A percentile compares a stretch with the other conserved stretches of the same genome.
Conservation (phyloP, 2,797 vertebrate species). For the Gymnoscopelus microlampas region DNA sequence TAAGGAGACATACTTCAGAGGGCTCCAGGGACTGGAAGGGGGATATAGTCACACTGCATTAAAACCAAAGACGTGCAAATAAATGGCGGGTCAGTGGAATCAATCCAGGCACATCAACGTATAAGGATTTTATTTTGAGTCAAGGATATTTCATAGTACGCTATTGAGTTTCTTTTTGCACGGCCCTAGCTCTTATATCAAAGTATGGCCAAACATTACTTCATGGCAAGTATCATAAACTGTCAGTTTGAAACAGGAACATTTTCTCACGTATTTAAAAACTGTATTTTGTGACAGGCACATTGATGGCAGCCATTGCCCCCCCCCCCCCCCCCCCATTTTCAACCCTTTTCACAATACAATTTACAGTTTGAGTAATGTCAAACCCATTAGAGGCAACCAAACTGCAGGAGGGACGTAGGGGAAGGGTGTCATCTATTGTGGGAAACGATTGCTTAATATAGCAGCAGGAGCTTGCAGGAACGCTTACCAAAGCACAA, state of each 20-base stretch:
- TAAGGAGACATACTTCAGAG: conserved; percentile 78
- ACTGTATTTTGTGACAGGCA: conserved; percentile 58
- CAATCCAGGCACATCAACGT: conserved; percentile 64
- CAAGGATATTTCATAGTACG: conserved; percentile 46
- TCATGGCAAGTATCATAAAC: conserved; percentile 52
- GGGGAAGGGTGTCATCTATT: conserved; percentile 87
- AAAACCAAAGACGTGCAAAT: conserved; percentile 70
- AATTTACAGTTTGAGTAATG: conserved; percentile 89
- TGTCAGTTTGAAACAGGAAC: conserved; percentile 45
- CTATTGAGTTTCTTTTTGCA: conserved; percentile 52
- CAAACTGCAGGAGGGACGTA: conserved; percentile 81
- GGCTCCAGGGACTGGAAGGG: conserved; percentile 58
- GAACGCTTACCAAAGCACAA: conserved; percentile 84
- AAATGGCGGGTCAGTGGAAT: conserved; percentile 59
- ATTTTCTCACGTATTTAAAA: conserved; percentile 50
- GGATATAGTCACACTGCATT: conserved; percentile 70
- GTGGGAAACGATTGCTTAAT: conserved; percentile 92
- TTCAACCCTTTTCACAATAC: conserved; percentile 78
- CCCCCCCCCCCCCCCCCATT: conserved; percentile 78
- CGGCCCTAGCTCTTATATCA: conserved; percentile 36
- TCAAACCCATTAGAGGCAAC: conserved; percentile 87
- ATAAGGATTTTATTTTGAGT: conserved; percentile 53
- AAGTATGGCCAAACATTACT: conserved; percentile 51
- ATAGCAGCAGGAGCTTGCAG: conserved; percentile 84
- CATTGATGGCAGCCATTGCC: conserved; percentile 65